Percentiles rank a stretch among this genome's conserved stretches.
Evolutionary conservation across 2,888 invertebrate genomes (phyloP).

Genomic region (Mimas tiliae): DNA sequence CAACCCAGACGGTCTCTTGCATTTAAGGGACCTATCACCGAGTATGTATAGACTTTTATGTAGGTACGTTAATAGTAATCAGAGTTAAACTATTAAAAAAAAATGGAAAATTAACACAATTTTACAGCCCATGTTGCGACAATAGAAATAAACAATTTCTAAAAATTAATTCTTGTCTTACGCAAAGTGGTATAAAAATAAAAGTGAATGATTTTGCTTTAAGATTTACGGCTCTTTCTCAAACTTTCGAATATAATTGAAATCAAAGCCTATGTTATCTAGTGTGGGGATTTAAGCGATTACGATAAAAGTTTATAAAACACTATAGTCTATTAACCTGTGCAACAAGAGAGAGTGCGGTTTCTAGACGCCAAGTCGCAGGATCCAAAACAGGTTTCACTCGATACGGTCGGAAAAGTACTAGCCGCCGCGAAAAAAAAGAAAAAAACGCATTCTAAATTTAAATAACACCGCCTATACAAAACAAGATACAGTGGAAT

Average conservation of each 20-base stretch:
- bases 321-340: conserved; percentile 19
- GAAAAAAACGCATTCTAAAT: conserved; percentile 10
- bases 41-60: background rate
- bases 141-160: too few species aligned
- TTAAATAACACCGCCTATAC: conserved; percentile 7
- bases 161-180: background rate
- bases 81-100: background rate
- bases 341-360: conserved; percentile 48
- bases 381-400: conserved; percentile 49
- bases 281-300: conserved; percentile 1
- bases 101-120: background rate
- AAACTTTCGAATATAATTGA: conserved; percentile 18
- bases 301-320: conserved; percentile 19
- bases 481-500: background rate
- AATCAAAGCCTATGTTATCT: conserved; percentile 10
- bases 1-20: too few species aligned
- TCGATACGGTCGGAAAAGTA: conserved; percentile 15
- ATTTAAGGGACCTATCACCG: too few species aligned
- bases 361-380: conserved; percentile 44
- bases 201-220: background rate
- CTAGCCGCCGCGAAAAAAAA: conserved; percentile 19
- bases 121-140: background rate
- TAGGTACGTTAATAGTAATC: conserved; percentile 2
- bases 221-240: background rate
- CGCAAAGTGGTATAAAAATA: background rate